Conservation (phyloP, 1,140 invertebrate genomes). For the Sinella curviseta region DNA sequence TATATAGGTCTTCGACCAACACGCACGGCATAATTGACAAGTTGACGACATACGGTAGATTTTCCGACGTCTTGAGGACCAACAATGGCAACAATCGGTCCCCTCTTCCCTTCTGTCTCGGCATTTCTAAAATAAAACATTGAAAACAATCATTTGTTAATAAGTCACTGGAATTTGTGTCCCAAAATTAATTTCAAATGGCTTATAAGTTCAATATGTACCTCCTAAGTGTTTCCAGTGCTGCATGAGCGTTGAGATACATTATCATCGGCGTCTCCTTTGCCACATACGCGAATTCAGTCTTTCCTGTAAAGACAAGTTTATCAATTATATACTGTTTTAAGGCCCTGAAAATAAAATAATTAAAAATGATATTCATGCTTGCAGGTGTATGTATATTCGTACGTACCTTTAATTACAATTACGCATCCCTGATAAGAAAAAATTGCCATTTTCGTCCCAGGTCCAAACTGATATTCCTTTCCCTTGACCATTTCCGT, state of each 20-base stretch:
- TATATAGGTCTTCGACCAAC: slow-evolving; percentile 82
- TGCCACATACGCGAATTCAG: slow-evolving; percentile 89
- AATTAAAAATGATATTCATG: background rate
- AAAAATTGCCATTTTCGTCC: slow-evolving; percentile 92
- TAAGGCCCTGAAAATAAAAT: background rate
- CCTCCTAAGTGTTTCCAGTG: slow-evolving; percentile 67
- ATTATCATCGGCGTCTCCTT: slow-evolving; percentile 93
- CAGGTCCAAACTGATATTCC: slow-evolving; percentile 83
- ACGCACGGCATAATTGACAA: slow-evolving; percentile 91
- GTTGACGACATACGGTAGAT: slow-evolving; percentile 82
- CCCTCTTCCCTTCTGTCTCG: slow-evolving; percentile 56
- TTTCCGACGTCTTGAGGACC: slow-evolving; percentile 96
- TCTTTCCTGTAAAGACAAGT: slow-evolving; percentile 70
- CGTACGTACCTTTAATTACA: slow-evolving; percentile 61
- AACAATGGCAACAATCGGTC: slow-evolving; percentile 85
- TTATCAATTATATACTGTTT: background rate
- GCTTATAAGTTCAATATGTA: slow-evolving; percentile 12
- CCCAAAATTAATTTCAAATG: background rate
- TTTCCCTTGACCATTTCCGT: slow-evolving; percentile 93
- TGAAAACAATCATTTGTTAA: background rate
- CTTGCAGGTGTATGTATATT: background rate
- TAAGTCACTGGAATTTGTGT: background rate
- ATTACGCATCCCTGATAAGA: slow-evolving; percentile 92
- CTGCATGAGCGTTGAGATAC: slow-evolving; percentile 93
- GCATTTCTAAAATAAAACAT: slow-evolving; percentile 28